Base-by-base conservation (phyloP, 2,797 vertebrate species). In the Clarias fuscus region DNA sequence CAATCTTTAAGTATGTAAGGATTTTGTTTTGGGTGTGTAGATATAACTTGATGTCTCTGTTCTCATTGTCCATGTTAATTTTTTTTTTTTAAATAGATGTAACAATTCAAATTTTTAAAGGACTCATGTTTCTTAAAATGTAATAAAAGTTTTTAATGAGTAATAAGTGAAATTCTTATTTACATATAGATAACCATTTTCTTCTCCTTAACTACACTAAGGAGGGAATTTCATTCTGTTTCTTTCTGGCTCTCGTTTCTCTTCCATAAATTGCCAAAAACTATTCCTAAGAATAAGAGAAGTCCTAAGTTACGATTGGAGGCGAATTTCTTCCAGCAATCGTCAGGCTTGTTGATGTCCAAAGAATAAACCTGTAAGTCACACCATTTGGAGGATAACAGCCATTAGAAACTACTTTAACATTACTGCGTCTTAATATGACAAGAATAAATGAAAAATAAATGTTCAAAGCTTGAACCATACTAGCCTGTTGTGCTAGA, bases 301-400 rank as follows among this genome's bases (percentile, higher is more conserved):
- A 98, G 90, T 87, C 98, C 98, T 24, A 98, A 73, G 84, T 96
- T 97, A 91, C 96, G 96, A 92, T 98, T 99, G 3, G 98, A 98
- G 72, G 93, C 92, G 90, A 99, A 99, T 87, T 97, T 98, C 90
- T 96, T 95, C 98, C 98, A 99, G 89, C 98, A 99, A 89, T 99
- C 97, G 86, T 97, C 97, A 15, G 97, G 95, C 86, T 94, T 96
- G 91, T 97, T 95, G 85, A 97, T 97, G 91, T 99, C 96, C 91
- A 99, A 88, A 13, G 95, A 95, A 89, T 96, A 97, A 89, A 99
- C 96, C 98, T 99, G 91, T 6, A 82, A 88, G 86, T 89, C n/a
- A 86, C 62, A 72, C 78, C 67, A 83, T 56, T 4, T 68, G 33
- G 48, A 75, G 56, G 5, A 61, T 24, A 67, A 43, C 37, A n/a